Evolutionary conservation across 2,797 vertebrate species (phyloP).

Genomic region (Parambassis ranga): DNA sequence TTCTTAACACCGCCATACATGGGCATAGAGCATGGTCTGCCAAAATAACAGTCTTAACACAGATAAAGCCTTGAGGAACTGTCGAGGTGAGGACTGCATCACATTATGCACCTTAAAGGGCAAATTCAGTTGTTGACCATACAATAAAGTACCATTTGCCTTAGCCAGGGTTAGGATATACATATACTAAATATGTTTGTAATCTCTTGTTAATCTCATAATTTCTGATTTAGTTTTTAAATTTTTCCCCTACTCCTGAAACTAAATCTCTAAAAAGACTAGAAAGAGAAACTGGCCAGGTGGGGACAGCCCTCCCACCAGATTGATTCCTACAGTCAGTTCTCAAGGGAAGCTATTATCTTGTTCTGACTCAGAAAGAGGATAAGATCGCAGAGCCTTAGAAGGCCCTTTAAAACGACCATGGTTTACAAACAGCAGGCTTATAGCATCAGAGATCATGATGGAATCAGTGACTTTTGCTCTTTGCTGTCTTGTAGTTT

Average conservation of each 20-base stretch:
- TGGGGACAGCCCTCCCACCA: constrained; percentile 9
- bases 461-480: constrained; percentile 32
- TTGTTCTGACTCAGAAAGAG: constrained; percentile 52
- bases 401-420: constrained; percentile 67
- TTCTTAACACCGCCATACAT: constrained; percentile 64
- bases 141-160: not conserved
- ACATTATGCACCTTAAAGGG: not conserved
- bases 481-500: constrained; percentile 3
- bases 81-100: not conserved
- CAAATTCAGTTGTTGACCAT: not conserved
- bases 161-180: no score
- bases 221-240: not conserved
- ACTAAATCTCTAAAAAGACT: not conserved
- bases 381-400: constrained; percentile 55
- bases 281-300: constrained; percentile 23
- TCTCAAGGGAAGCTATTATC: constrained; percentile 68
- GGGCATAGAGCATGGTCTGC: constrained; percentile 25
- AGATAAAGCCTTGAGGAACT: constrained; percentile 31
- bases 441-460: constrained; percentile 41
- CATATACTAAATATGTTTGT: no score
- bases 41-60: constrained; percentile 39
- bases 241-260: not conserved
- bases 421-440: constrained; percentile 41
- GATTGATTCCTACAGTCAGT: constrained; percentile 41
- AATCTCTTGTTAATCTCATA: no score